Evolutionary conservation across 2,797 vertebrate genomes (phyloP), one percentile per base, ranked within the genome.

Genomic region (Poeciliopsis paucimaculata): DNA sequence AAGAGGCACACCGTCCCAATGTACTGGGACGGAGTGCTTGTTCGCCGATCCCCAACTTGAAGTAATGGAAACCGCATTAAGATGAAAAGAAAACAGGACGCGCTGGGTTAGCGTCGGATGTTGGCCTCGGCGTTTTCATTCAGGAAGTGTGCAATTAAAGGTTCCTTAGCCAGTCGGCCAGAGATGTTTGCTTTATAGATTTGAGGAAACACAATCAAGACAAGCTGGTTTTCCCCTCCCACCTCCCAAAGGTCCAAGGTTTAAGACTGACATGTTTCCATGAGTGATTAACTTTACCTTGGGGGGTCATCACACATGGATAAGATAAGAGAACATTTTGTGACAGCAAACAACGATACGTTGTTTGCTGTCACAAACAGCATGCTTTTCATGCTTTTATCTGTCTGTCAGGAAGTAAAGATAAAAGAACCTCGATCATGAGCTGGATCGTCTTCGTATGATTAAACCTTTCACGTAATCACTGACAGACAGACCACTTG

Each of bases 131-230:
- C 78, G 31, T n/a, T 87, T 90, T 90, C 60, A 43, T 88, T 15
- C 34, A 90, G 91, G 88, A 93, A 93, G 80, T 89, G 77, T 72
- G 89, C 82, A 90, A 94, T 93, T 89, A 93, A 87, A 80, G 86
- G 79, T 81, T 31, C 78, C 83, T 90, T 80, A 83, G 82, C 85
- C 75, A 77, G 87, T 81, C 78, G 55, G 76, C 81, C 77, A 7
- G 77, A 36, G 28, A 77, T 84, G 88, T 87, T 86, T 82, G 72
- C 47, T 34, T 79, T 43, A 77, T 20, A 80, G 77, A 76, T 77
- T 86, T 71, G 64, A 78, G 78, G 47, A 83, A 80, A 76, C 39
- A 73, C 13, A 36, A 39, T 75, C 41, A 73, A 71, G 16, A 45
- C 46, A n/a, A 66, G 70, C 43, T 49, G 13, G 51, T n/a, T 75